phyloP scores from a whole-genome alignment of 2,797 vertebrate species.

The Atherinosoma microstoma region DNA sequence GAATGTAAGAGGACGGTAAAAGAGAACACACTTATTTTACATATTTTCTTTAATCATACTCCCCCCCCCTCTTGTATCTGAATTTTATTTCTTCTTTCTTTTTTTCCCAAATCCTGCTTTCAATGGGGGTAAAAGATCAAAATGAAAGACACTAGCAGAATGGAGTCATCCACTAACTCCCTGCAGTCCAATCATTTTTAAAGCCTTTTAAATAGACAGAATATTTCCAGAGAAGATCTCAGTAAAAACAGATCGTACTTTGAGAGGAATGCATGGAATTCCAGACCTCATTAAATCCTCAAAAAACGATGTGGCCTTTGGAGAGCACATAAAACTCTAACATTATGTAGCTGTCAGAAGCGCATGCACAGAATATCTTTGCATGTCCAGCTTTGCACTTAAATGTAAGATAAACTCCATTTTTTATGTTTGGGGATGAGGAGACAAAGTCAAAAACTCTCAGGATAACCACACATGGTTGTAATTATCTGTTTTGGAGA shows the following conservation, averaged over 20 bases:
- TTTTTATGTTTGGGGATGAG: neutral
- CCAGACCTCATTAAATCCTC: slow-evolving; percentile 18
- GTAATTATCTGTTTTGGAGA: slow-evolving; percentile 22
- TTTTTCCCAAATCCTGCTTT: neutral
- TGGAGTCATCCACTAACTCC: neutral
- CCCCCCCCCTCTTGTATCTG: no score
- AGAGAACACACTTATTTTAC: neutral
- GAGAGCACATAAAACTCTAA: slow-evolving; percentile 6
- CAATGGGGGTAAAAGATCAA: neutral
- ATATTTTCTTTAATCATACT: no score
- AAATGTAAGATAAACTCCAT: neutral
- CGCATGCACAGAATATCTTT: neutral
- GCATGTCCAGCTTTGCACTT: slow-evolving; percentile 2
- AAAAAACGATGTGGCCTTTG: slow-evolving; percentile 11
- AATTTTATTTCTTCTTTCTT: neutral
- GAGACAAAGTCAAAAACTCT: neutral
- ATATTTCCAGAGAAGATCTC: slow-evolving; percentile 19
- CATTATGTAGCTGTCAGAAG: neutral
- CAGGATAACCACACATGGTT: slow-evolving; percentile 35
- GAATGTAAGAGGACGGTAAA: neutral
- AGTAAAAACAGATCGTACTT: slow-evolving; percentile 18
- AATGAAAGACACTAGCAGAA: slow-evolving; percentile 11
- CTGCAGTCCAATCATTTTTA: slow-evolving; percentile 16
- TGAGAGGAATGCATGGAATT: slow-evolving; percentile 55
- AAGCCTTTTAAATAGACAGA: slow-evolving; percentile 3